Percentiles rank a stretch among this genome's conserved stretches.
phyloP scores from a whole-genome alignment of 2,113 vertebrate species.

The Leucosticte australis region DNA sequence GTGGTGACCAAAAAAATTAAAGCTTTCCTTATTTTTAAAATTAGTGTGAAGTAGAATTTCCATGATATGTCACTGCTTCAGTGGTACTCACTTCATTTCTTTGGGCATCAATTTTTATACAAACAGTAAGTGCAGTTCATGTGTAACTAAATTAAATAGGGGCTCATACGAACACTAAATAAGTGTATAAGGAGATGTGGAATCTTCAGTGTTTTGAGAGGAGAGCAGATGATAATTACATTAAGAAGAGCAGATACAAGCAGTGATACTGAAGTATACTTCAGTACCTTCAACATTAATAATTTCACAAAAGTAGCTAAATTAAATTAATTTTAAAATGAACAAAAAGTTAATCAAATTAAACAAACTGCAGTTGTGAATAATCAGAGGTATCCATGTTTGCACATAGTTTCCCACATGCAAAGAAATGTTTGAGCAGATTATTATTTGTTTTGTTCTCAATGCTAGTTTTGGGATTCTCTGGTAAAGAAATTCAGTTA shows the following conservation, averaged over 20 bases:
- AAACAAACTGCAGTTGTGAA: constrained; percentile 5
- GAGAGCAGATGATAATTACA: not conserved
- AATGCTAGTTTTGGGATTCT: constrained; percentile 25
- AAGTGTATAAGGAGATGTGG: not conserved
- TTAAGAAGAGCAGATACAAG: constrained; percentile 5
- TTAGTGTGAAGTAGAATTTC: not conserved
- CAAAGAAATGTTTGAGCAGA: constrained; percentile 35
- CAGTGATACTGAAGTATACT: constrained; percentile 8
- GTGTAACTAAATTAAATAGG: constrained; percentile 23
- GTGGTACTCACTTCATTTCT: not conserved
- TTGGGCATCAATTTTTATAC: constrained; percentile 1
- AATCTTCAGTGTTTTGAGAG: constrained; percentile 24
- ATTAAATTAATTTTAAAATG: not conserved
- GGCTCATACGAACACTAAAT: constrained; percentile 17
- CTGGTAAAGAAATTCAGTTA: constrained; percentile 42
- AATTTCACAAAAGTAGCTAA: not conserved
- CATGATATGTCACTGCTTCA: not conserved
- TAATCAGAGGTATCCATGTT: constrained; percentile 46
- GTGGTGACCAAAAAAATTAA: constrained; percentile 3
- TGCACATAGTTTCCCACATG: constrained; percentile 49
- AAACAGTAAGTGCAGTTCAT: not conserved
- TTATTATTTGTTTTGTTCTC: constrained; percentile 7
- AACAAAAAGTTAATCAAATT: constrained; percentile 13
- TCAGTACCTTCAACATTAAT: not conserved
- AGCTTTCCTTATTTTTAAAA: not conserved